Evolutionary conservation across 1,140 invertebrate species (phyloP).

Genomic region (Heliconius himera): DNA sequence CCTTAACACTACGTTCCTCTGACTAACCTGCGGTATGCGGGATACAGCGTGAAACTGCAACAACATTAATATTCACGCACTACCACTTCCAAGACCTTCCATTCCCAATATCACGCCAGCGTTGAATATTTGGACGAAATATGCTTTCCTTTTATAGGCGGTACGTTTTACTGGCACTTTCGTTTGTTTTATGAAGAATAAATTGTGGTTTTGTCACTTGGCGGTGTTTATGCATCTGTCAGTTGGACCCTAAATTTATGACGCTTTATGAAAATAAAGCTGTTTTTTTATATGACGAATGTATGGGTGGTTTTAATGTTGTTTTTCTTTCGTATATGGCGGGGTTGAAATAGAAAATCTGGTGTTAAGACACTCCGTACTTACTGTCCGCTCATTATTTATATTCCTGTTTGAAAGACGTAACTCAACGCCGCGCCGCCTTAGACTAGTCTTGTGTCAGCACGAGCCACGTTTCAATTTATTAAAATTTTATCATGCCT

Average conservation of each 20-base stretch:
- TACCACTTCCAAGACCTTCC: background rate
- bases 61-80: no score
- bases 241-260: slow-evolving; percentile 9
- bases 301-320: background rate
- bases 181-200: slow-evolving; percentile 39
- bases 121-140: slow-evolving; percentile 21
- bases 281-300: background rate
- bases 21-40: background rate
- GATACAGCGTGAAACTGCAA: background rate
- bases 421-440: no score
- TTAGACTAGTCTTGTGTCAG: no score
- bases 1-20: background rate
- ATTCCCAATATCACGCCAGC: background rate
- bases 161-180: slow-evolving; percentile 38
- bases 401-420: no score
- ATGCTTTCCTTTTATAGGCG: slow-evolving; percentile 40
- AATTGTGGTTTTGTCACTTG: slow-evolving; percentile 34
- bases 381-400: background rate
- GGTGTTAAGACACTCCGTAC: background rate
- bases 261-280: slow-evolving; percentile 11
- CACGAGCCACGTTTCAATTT: no score
- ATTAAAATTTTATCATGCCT: no score
- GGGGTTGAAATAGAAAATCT: background rate
- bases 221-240: slow-evolving; percentile 27
- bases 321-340: background rate